Conservation (phyloP, 2,888 invertebrate genomes). For the Cheilosia soror region DNA sequence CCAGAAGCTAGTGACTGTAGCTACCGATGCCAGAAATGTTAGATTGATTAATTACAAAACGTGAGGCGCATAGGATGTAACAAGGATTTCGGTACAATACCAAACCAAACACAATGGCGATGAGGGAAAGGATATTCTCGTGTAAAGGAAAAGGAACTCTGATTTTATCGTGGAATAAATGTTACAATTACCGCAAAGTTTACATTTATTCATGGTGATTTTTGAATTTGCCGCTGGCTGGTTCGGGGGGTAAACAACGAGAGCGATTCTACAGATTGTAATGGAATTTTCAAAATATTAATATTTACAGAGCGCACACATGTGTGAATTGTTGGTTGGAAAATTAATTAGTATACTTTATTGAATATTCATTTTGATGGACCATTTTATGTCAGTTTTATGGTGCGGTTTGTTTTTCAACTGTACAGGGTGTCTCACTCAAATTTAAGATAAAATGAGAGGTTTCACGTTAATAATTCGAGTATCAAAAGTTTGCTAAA, state of each 20-base stretch:
- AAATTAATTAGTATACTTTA: conserved; percentile 1
- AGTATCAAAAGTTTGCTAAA: no score
- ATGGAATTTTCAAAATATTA: conserved; percentile 23
- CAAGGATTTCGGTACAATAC: not conserved
- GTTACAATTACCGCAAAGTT: not conserved
- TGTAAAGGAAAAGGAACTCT: not conserved
- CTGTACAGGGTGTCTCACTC: no score
- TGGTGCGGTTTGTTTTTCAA: no score
- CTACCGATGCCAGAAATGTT: not conserved
- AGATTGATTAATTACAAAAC: conserved; percentile 21
- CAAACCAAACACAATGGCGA: not conserved
- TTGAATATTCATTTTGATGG: conserved; percentile 4
- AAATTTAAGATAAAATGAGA: no score
- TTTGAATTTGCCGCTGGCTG: conserved; percentile 23
- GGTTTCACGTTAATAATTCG: no score
- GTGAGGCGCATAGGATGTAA: not conserved
- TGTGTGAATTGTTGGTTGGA: not conserved
- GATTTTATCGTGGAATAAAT: not conserved
- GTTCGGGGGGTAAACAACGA: not conserved
- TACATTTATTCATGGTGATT: conserved; percentile 27
- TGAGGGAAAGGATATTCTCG: not conserved
- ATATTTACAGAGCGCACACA: conserved; percentile 4
- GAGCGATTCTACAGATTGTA: not conserved
- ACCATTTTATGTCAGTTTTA: not conserved
- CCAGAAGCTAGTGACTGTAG: not conserved